phyloP scores from a whole-genome alignment of 1,140 invertebrate genomes.

The Bacillus rossius region DNA sequence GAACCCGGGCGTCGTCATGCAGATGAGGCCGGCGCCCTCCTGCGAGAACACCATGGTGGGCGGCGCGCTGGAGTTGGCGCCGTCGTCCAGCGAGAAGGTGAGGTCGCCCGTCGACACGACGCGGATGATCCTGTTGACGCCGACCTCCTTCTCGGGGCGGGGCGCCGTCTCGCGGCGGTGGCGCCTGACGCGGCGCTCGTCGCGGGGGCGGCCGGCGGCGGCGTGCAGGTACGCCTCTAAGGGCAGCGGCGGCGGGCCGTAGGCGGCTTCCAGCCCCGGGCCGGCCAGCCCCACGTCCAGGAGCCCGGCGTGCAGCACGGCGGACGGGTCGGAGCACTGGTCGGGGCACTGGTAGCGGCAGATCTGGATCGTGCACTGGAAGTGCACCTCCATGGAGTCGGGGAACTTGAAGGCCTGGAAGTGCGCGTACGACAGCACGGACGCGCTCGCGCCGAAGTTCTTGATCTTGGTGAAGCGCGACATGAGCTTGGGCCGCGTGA shows the following conservation, averaged over 20 bases:
- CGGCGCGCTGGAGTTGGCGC: slow-evolving; percentile 35
- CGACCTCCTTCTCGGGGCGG: slow-evolving; percentile 67
- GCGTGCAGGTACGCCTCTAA: slow-evolving; percentile 59
- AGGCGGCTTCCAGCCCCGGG: slow-evolving; percentile 40
- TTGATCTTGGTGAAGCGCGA: slow-evolving; percentile 93
- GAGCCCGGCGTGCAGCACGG: slow-evolving; percentile 39
- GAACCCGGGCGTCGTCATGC: slow-evolving; percentile 89
- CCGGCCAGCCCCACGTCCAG: slow-evolving; percentile 47
- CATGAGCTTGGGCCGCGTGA: slow-evolving; percentile 88
- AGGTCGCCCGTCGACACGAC: slow-evolving; percentile 83
- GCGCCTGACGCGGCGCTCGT: slow-evolving; percentile 64
- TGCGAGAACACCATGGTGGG: slow-evolving; percentile 65
- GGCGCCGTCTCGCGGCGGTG: slow-evolving; percentile 45
- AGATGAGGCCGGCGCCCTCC: slow-evolving; percentile 60
- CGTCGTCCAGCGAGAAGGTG: slow-evolving; percentile 69
- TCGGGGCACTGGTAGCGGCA: slow-evolving; percentile 90
- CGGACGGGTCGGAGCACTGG: slow-evolving; percentile 65
- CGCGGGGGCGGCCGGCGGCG: slow-evolving; percentile 55
- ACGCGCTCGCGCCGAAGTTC: slow-evolving; percentile 89
- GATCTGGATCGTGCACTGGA: slow-evolving; percentile 94
- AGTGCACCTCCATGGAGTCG: slow-evolving; percentile 94
- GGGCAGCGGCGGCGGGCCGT: slow-evolving; percentile 45
- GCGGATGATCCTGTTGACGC: slow-evolving; percentile 73
- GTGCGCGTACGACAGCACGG: slow-evolving; percentile 86
- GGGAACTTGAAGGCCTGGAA: slow-evolving; percentile 96